Conservation (phyloP, 2,888 invertebrate species). For the Diarsia rubi region DNA sequence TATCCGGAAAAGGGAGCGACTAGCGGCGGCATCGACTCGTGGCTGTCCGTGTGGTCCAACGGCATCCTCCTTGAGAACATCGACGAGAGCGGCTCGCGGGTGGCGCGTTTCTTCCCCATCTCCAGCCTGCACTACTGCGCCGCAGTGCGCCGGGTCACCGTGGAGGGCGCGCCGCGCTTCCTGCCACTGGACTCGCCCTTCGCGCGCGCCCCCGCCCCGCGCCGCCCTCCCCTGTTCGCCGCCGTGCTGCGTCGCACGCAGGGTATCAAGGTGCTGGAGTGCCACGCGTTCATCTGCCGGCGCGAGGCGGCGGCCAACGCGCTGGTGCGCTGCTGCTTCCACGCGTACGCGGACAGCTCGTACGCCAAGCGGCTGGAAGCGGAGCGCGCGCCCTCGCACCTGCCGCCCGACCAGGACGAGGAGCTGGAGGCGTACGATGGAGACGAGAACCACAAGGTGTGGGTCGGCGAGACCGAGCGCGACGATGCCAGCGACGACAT, state of each 20-base stretch:
- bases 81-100: conserved; percentile 98
- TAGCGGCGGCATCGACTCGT: conserved; percentile 97
- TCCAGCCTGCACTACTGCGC: conserved; percentile 99
- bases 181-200: conserved; percentile 99
- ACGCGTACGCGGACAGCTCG: conserved; percentile 98
- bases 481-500: conserved; percentile 94
- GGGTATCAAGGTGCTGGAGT: conserved; percentile 99
- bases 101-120: conserved; percentile 98
- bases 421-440: conserved; percentile 96
- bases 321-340: conserved; percentile 98
- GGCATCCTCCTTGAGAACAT: conserved; percentile 98
- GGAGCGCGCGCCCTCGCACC: conserved; percentile 87
- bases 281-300: conserved; percentile 99
- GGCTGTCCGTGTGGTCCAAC: conserved; percentile 99
- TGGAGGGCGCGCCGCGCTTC: conserved; percentile 95
- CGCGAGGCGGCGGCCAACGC: conserved; percentile 99
- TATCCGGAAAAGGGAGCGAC: conserved; percentile 98
- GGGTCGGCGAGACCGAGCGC: conserved; percentile 96
- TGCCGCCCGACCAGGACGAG: conserved; percentile 91
- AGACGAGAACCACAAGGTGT: conserved; percentile 98
- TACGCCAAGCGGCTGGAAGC: conserved; percentile 96
- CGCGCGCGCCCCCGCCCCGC: conserved; percentile 97
- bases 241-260: conserved; percentile 98
- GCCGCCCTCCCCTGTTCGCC: conserved; percentile 99
- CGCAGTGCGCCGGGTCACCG: conserved; percentile 96